Base-by-base conservation (phyloP, 2,888 invertebrate genomes). In the Poecilus cupreus region DNA sequence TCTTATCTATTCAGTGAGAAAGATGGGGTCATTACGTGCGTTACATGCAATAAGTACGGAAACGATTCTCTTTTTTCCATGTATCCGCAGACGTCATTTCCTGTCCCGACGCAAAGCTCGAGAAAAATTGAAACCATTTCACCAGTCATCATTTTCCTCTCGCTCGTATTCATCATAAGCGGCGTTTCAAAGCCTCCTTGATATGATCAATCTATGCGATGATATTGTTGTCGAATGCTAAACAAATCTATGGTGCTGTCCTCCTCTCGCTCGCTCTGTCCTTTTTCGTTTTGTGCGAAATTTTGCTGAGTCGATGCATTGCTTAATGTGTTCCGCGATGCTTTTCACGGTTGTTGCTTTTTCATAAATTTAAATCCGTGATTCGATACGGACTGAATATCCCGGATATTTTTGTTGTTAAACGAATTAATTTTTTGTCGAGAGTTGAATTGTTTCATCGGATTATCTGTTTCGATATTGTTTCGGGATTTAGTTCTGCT, bases 101-200 rank as follows among this genome's bases (percentile, higher is more conserved):
- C 80, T 32, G 49, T 64, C 32, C n/a, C 46, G 76, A 18, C 57
- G 51, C 32, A 32, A 64, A 78, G 64, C 60, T 24, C 22, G 64
- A 78, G 79, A 79, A 79, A 79, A 79, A 79, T 79, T 70, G 79
- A 49, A 51, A 79, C 79, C 79, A 79, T 79, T 79, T 32, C 49
- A 24, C 68, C 68, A 70, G 79, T 79, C 79, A 79, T 79, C 79
- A 79, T 64, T 79, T 79, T 70, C 60, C 49, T 43, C 24, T 39
- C 24, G 43, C 54, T 22, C 37, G 16, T 75, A 75, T 75, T 75
- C 75, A 75, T 75, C 75, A 75, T 75, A 68, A 26, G 68, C 37
- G 13, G 26, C 24, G 13, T 46, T 68, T 68, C 78, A 79, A 79
- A 79, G 46, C 46, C 77, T 20, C 46, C 60, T 57, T 77, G 57